phyloP scores from a whole-genome alignment of 2,888 invertebrate genomes.

The Caenorhabditis drosophilae region DNA sequence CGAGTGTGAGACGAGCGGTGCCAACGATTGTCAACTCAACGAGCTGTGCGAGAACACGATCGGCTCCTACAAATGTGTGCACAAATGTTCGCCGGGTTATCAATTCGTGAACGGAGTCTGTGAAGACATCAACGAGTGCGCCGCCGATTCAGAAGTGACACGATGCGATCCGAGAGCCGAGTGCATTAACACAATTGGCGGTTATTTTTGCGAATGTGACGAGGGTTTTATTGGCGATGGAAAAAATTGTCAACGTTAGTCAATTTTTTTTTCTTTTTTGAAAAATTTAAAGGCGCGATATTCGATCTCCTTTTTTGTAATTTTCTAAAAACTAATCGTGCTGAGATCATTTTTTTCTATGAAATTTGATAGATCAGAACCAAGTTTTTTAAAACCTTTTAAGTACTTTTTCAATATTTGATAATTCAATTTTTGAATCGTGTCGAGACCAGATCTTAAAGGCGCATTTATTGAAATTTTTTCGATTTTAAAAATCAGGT shows the following conservation, averaged over 20 bases:
- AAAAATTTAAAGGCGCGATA: too few species aligned
- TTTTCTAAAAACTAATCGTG: too few species aligned
- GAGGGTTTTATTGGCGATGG: constrained; percentile 61
- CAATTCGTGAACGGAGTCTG: constrained; percentile 44
- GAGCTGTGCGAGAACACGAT: constrained; percentile 60
- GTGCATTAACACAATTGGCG: constrained; percentile 58
- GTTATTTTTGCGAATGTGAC: constrained; percentile 60
- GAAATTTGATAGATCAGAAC: too few species aligned
- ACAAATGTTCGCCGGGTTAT: constrained; percentile 57
- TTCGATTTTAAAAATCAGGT: too few species aligned
- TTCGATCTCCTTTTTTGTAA: too few species aligned
- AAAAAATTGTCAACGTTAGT: constrained; percentile 57
- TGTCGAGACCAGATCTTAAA: too few species aligned
- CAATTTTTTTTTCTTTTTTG: background rate
- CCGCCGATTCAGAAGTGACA: constrained; percentile 10
- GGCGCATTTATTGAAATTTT: too few species aligned
- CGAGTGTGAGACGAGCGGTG: constrained; percentile 59
- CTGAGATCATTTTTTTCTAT: too few species aligned
- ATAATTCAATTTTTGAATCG: too few species aligned
- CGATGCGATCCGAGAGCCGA: constrained; percentile 50
- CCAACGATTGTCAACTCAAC: constrained; percentile 71
- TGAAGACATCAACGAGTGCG: constrained; percentile 60
- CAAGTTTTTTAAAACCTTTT: too few species aligned
- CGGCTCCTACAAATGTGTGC: constrained; percentile 57
- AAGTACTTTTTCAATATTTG: too few species aligned